These are phyloP conservation scores for Brachionus rubens DNA, from an alignment of 1,140 invertebrate genomes.

Conservation along the genomic window DNA sequence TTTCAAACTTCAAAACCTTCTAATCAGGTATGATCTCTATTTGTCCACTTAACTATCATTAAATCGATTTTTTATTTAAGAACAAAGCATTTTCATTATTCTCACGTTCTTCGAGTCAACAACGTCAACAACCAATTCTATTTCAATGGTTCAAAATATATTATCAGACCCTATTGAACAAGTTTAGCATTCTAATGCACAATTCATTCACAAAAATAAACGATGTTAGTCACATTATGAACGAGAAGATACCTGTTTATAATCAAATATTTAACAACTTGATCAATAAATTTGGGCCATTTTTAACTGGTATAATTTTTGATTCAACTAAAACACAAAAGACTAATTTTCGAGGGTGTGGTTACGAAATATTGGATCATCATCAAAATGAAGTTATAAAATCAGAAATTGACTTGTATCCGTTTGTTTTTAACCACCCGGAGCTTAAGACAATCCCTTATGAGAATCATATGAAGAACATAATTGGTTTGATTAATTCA, in stretches of 20 bases:
- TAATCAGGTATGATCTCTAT: slow-evolving; percentile 20
- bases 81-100: slow-evolving; percentile 26
- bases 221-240: slow-evolving; percentile 14
- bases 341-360: slow-evolving; percentile 3
- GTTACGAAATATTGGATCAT: background rate
- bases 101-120: background rate
- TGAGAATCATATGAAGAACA: slow-evolving; percentile 5
- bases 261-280: background rate
- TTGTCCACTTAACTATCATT: no score
- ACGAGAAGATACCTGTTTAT: slow-evolving; percentile 10
- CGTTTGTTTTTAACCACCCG: slow-evolving; percentile 33
- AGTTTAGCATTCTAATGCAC: slow-evolving; percentile 44
- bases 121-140: background rate
- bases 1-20: background rate
- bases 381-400: background rate
- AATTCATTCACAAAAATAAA: background rate
- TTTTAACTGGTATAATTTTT: slow-evolving; percentile 1
- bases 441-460: background rate
- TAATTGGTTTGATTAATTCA: background rate
- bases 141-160: slow-evolving; percentile 44
- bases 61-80: background rate
- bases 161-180: slow-evolving; percentile 11
- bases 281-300: background rate
- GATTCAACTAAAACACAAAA: background rate
- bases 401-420: background rate